Base-by-base conservation (phyloP, 2,113 vertebrate genomes). In the Oncorhynchus gorbuscha region DNA sequence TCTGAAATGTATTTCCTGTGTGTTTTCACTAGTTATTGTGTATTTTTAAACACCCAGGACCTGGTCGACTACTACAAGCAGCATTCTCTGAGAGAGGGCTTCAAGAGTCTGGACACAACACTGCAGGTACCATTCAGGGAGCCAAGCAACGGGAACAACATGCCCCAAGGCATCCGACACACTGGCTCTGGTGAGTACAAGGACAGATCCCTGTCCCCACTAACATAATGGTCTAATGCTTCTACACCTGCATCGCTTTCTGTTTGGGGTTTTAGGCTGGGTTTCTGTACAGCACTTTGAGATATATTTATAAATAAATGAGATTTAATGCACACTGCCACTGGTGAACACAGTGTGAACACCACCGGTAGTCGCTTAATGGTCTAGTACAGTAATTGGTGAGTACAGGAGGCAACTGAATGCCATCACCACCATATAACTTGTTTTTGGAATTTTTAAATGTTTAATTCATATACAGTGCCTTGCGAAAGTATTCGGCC, bases 21-120 rank as follows among this genome's bases (percentile, higher is more conserved):
- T 26, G 28, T 48, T 13, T 64, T 5, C 28, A 26, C 61, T 18
- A 67, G 28, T 26, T 26, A 1, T 67, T 84, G 76, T 68, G 67
- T 79, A 24, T 72, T 3, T 81, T 81, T 49, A 24, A 61, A 20
- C n/a, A 1, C 65, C 73, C 91, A 98, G 97, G 97, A 95, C 78
- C 93, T 99, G 0, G 89, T 98, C 55, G 96, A 97, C 32, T 96
- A 98, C 86, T 99, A 98, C 85, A 95, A 95, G 81, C 94, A 95
- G 51, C 94, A 97, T 74, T 99, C 97, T 83, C 93, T 98, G 69
- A 97, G 96, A 87, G 97, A 99, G 91, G 97, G 97, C 5, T 99
- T 99, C 89, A 91, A 96, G 85, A 97, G 94, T 88, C 93, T 99
- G 81, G 97, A 99, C 87, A 98, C 96, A 18, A 96, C 94, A 65